phyloP scores from a whole-genome alignment of 2,888 invertebrate species.

The Conus canariensis region DNA sequence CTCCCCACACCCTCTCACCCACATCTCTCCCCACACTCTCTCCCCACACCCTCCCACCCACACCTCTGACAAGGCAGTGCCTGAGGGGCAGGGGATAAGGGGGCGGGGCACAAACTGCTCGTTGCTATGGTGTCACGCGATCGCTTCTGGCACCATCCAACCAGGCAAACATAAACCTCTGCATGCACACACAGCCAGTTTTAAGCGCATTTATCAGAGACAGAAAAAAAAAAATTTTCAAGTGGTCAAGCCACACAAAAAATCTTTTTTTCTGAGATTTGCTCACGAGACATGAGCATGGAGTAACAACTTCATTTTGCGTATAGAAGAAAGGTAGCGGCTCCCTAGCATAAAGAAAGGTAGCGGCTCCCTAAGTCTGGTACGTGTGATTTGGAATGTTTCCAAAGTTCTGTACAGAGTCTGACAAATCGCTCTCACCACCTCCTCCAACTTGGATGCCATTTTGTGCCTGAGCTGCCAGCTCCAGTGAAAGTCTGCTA shows the following conservation, averaged over 20 bases:
- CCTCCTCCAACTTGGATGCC: too few relatives aligned
- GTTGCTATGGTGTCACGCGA: neutral
- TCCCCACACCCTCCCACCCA: neutral
- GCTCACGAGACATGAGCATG: too few relatives aligned
- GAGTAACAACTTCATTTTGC: too few relatives aligned
- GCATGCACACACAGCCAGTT: neutral
- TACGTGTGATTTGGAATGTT: too few relatives aligned
- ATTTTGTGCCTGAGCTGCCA: too few relatives aligned
- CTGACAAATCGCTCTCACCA: too few relatives aligned
- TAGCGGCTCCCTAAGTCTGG: too few relatives aligned
- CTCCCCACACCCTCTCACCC: too few relatives aligned
- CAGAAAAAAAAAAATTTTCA: neutral
- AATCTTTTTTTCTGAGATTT: neutral
- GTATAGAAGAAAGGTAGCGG: too few relatives aligned
- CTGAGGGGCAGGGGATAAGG: neutral
- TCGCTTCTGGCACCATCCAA: neutral
- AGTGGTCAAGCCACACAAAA: neutral
- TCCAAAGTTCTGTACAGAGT: too few relatives aligned
- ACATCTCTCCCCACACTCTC: neutral
- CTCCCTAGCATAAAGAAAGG: too few relatives aligned
- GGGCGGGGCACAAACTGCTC: neutral
- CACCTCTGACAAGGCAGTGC: neutral
- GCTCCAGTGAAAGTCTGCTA: too few relatives aligned
- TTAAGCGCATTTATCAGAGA: neutral
- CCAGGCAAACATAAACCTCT: conserved; percentile 10